A percentile compares a stretch with the other conserved stretches of the same genome.
Conservation (phyloP, 2,113 vertebrate genomes). For the Rhinoptilus africanus region DNA sequence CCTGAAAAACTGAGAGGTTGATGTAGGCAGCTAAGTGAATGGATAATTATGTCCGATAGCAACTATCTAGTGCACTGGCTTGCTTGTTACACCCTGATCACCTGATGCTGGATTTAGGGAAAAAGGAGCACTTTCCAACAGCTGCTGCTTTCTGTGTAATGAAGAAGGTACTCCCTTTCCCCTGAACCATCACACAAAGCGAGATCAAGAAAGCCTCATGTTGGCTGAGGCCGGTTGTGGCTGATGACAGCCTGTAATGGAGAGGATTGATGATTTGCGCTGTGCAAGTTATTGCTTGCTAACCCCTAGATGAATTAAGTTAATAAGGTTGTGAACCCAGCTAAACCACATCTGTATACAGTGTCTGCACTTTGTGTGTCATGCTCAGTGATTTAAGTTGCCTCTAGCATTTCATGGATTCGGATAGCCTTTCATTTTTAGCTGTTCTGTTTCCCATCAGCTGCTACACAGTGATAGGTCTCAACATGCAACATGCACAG, state of each 20-base stretch:
- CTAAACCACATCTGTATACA: constrained; percentile 12
- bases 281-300: constrained; percentile 9
- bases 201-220: neutral
- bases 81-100: neutral
- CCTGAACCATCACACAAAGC: neutral
- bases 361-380: constrained; percentile 2
- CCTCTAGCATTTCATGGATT: constrained; percentile 10
- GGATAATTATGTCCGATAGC: neutral
- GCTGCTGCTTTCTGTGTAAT: neutral
- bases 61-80: neutral
- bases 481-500: neutral
- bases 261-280: neutral
- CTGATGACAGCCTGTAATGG: neutral
- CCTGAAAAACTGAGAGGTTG: neutral
- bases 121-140: neutral
- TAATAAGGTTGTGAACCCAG: constrained; percentile 35
- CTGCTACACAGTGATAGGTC: neutral
- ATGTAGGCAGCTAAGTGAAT: neutral
- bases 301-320: constrained; percentile 3
- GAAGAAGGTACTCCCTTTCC: neutral
- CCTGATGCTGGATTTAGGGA: neutral
- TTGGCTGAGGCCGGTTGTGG: neutral
- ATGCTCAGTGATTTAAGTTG: constrained; percentile 20
- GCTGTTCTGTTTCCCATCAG: constrained; percentile 39
- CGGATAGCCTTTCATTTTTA: constrained; percentile 38